Percentiles rank a stretch among this genome's conserved stretches.
Conservation (phyloP, 2,797 vertebrate species). For the Molossus alvarezi region DNA sequence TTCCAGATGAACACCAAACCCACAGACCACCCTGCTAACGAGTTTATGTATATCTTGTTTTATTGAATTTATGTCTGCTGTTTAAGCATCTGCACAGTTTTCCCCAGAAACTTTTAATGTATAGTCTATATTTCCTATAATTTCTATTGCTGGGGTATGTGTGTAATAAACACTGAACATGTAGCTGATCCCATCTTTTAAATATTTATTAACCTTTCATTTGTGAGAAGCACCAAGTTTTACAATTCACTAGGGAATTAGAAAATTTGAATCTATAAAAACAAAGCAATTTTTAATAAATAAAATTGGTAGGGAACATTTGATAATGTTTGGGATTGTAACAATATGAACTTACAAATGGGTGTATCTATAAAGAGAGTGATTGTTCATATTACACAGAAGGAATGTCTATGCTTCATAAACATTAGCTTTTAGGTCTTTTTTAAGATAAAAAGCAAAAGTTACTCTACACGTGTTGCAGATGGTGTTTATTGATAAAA, state of each 20-base stretch:
- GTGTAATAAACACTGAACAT: slow-evolving; percentile 45
- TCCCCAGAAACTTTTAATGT: slow-evolving; percentile 31
- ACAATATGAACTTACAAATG: background rate
- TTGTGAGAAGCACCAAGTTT: slow-evolving; percentile 54
- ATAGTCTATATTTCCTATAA: background rate
- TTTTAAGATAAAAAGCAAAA: slow-evolving; percentile 1
- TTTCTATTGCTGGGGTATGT: background rate
- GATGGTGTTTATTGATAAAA: background rate
- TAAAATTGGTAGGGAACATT: background rate
- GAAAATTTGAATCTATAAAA: slow-evolving; percentile 39
- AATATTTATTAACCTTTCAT: slow-evolving; percentile 46
- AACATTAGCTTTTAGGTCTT: background rate
- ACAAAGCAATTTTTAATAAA: slow-evolving; percentile 37
- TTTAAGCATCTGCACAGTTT: slow-evolving; percentile 41
- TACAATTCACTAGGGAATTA: slow-evolving; percentile 30
- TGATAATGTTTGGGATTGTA: background rate
- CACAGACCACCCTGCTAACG: slow-evolving; percentile 14
- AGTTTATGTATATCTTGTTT: slow-evolving; percentile 40
- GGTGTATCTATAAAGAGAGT: background rate
- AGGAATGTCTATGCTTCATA: background rate
- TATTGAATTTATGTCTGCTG: slow-evolving; percentile 66
- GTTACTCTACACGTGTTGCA: background rate
- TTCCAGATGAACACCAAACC: slow-evolving; percentile 24
- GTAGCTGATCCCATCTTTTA: slow-evolving; percentile 25
- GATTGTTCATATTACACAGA: background rate